Percentiles rank a stretch among this genome's conserved stretches.
These are phyloP conservation scores for Nebria ingens DNA, from an alignment of 1,140 invertebrate species.

Conservation along the genomic window DNA sequence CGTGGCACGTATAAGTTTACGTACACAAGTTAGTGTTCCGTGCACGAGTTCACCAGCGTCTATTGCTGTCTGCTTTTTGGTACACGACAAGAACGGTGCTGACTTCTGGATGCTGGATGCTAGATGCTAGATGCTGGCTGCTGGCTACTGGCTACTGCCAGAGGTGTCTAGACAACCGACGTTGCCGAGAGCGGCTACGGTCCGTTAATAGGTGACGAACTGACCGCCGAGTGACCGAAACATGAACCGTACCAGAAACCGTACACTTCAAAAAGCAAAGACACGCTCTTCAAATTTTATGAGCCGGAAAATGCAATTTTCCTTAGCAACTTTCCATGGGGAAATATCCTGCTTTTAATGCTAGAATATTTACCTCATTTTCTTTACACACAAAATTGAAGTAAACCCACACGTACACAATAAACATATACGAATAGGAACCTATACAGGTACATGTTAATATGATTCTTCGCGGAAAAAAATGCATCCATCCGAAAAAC, in stretches of 20 bases:
- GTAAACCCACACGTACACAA: neutral
- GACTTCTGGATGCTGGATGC: too few species aligned
- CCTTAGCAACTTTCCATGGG: constrained; percentile 19
- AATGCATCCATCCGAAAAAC: too few species aligned
- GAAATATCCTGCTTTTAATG: constrained; percentile 21
- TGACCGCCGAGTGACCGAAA: constrained; percentile 1
- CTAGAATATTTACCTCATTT: constrained; percentile 16
- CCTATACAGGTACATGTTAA: too few species aligned
- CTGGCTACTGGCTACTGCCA: too few species aligned
- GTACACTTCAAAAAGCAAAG: neutral
- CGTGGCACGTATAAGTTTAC: neutral
- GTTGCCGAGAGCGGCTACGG: too few species aligned
- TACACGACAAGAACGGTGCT: too few species aligned
- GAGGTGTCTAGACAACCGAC: too few species aligned
- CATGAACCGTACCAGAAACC: neutral
- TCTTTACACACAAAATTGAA: neutral
- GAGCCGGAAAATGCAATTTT: constrained; percentile 24
- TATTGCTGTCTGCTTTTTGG: too few species aligned
- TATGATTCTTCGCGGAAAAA: too few species aligned
- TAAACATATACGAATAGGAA: too few species aligned
- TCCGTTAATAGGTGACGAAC: neutral
- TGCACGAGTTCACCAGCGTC: neutral
- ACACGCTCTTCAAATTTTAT: constrained; percentile 22
- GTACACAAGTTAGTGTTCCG: neutral
- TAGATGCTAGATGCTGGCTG: too few species aligned